phyloP scores from a whole-genome alignment of 2,797 vertebrate genomes.

The Melanogrammus aeglefinus region DNA sequence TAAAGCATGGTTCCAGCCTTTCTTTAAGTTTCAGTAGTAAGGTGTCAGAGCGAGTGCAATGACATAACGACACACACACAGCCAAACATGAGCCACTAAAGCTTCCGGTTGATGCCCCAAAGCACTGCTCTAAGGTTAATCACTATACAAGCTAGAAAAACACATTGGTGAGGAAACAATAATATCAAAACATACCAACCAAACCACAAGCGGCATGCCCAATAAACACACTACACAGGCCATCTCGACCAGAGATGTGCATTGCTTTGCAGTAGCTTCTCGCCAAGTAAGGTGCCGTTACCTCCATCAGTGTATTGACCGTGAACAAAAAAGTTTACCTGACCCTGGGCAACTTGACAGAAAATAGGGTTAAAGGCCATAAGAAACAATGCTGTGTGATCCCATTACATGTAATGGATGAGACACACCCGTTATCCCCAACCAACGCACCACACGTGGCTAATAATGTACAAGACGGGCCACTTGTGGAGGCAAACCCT shows the following conservation, averaged over 20 bases:
- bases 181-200: neutral
- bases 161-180: neutral
- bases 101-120: too few species aligned
- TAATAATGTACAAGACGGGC: conserved; percentile 12
- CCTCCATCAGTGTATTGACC: conserved; percentile 5
- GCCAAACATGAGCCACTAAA: too few species aligned
- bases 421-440: too few species aligned
- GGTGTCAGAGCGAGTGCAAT: too few species aligned
- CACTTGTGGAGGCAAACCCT: neutral
- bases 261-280: conserved; percentile 22
- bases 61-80: too few species aligned
- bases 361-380: conserved; percentile 13
- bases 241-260: conserved; percentile 10
- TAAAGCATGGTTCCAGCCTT: conserved; percentile 13
- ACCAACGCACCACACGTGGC: neutral
- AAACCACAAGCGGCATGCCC: neutral
- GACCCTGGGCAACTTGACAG: conserved; percentile 26
- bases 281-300: neutral
- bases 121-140: too few species aligned
- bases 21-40: neutral
- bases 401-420: neutral
- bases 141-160: too few species aligned
- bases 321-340: conserved; percentile 16
- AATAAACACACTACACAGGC: neutral
- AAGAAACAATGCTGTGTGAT: conserved; percentile 2